phyloP scores from a whole-genome alignment of 2,113 vertebrate genomes.

The Ginglymostoma cirratum region DNA sequence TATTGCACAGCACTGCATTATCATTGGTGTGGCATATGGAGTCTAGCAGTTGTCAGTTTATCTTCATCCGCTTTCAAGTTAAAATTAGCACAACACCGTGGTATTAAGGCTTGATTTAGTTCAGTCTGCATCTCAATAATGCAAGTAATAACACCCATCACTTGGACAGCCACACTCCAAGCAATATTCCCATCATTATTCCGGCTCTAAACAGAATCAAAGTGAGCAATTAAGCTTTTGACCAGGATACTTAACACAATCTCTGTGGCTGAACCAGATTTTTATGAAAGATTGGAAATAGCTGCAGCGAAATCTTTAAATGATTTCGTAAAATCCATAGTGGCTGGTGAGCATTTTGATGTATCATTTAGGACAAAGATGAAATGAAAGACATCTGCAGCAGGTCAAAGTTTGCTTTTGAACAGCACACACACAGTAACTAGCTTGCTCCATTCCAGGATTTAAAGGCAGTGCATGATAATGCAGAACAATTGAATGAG shows the following conservation, averaged over 20 bases:
- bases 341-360: background rate
- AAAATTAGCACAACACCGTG: constrained; percentile 93
- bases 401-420: background rate
- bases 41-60: constrained; percentile 87
- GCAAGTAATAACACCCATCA: background rate
- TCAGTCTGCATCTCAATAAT: constrained; percentile 48
- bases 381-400: background rate
- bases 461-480: background rate
- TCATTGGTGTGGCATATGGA: constrained; percentile 84
- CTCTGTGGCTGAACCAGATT: background rate
- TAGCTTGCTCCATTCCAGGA: background rate
- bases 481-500: constrained; percentile 45
- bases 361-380: background rate
- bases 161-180: background rate
- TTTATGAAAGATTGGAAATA: background rate
- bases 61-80: constrained; percentile 96
- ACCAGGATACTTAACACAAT: background rate
- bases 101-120: constrained; percentile 64
- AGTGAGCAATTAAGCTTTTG: constrained; percentile 1
- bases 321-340: background rate
- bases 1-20: constrained; percentile 78
- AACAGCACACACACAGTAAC: background rate
- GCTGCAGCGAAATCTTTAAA: background rate
- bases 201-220: background rate
- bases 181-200: background rate